Evolutionary conservation across 2,113 vertebrate species (phyloP), one percentile per base, ranked within the genome.

Genomic region (Speoplatyrhinus poulsoni): DNA sequence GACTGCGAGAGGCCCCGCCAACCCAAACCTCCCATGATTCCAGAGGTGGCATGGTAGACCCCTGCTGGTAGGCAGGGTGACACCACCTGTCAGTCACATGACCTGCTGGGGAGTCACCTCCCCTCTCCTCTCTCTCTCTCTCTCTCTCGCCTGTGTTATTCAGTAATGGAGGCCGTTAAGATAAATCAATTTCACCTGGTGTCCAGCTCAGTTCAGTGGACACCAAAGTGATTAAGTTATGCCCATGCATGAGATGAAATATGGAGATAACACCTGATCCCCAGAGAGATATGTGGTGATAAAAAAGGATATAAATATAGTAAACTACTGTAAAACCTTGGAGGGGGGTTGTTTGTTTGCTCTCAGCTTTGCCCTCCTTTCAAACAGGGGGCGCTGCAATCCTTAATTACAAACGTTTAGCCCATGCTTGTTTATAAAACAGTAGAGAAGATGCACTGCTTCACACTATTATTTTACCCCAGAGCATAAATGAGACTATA

Each of bases 341-440:
- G 36, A 41, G 36, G 7, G 36, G 36, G 7, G 36, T 1, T 41
- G 6, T 53, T 53, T n/a, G 2, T 53, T 26, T 26, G 26, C 26
- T 26, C 26, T 26, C 26, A 26, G 12, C 6, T 53, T 1, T 15
- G 5, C 11, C 84, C 82, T 81, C 87, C 84, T 36, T 36, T 71
- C 75, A 77, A 61, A 79, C 75, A 90, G 89, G 79, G 80, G 85
- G 84, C 73, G 69, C 81, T 76, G 50, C 19, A 49, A 65, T 54
- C 41, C 65, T 49, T 16, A n/a, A 54, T 12, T 13, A 57, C 33
- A 57, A 13, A 12, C 12, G 12, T 67, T 74, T 13, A 61, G 46
- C 53, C 50, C 17, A 19, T 50, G 47, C 47, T 60, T 52, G 54
- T 67, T 73, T 63, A n/a, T 60, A 56, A 60, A 58, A 15, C 26